Conservation (phyloP, 2,797 vertebrate genomes). For the Rhabdophis nuchalis region DNA sequence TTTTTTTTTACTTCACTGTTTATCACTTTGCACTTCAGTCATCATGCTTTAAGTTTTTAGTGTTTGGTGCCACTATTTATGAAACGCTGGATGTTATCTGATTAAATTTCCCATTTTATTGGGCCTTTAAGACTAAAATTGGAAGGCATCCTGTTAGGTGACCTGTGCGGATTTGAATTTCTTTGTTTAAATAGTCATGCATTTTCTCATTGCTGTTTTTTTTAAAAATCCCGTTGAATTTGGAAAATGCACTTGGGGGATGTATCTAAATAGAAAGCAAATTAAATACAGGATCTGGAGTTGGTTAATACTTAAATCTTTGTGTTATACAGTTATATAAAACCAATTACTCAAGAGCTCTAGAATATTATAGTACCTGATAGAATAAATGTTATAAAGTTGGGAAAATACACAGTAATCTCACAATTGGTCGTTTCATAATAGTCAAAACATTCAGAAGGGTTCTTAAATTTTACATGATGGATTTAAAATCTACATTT, state of each 20-base stretch:
- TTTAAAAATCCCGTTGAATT: background rate
- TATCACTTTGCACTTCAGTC: background rate
- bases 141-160: background rate
- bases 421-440: constrained; percentile 42
- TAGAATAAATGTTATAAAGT: constrained; percentile 41
- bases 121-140: background rate
- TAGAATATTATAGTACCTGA: constrained; percentile 34
- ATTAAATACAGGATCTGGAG: constrained; percentile 32
- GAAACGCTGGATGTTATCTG: background rate
- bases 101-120: background rate
- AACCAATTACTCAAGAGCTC: background rate
- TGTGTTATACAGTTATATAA: background rate
- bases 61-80: background rate
- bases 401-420: constrained; percentile 23
- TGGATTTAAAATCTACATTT: constrained; percentile 33
- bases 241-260: background rate
- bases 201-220: background rate
- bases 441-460: constrained; percentile 40
- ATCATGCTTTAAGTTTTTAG: background rate
- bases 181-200: background rate
- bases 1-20: background rate
- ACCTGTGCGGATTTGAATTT: background rate
- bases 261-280: constrained; percentile 32
- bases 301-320: constrained; percentile 33
- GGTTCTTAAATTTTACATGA: constrained; percentile 50